A percentile compares a stretch with the other conserved stretches of the same genome.
Conservation (phyloP, 2,888 invertebrate genomes). For the Aspidapion aeneum region DNA sequence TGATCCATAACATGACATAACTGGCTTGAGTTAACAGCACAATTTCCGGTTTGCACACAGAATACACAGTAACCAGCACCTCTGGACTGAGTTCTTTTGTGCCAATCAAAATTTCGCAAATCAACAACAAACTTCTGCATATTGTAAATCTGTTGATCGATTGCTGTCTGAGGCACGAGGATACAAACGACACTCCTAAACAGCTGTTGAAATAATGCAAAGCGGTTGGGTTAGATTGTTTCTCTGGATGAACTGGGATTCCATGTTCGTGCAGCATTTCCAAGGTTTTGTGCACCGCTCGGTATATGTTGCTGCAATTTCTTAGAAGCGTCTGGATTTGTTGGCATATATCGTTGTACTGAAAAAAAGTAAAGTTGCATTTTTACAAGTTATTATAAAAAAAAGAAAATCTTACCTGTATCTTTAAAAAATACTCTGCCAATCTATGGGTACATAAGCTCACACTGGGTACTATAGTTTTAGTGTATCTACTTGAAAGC, state of each 20-base stretch:
- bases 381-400: too few species aligned
- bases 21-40: conserved; percentile 78
- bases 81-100: conserved; percentile 49
- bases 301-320: conserved; percentile 51
- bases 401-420: too few species aligned
- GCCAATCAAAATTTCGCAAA: conserved; percentile 58
- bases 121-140: conserved; percentile 64
- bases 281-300: conserved; percentile 56
- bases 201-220: conserved; percentile 69
- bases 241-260: conserved; percentile 49
- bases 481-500: too few species aligned
- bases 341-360: conserved; percentile 18
- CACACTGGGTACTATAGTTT: too few species aligned
- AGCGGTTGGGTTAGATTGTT: conserved; percentile 46
- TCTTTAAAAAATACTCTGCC: too few species aligned
- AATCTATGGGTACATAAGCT: too few species aligned
- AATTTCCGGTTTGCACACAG: conserved; percentile 62
- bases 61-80: conserved; percentile 54
- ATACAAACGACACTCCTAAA: conserved; percentile 72
- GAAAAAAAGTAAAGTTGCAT: conserved; percentile 33
- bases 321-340: conserved; percentile 46
- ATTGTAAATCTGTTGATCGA: conserved; percentile 58
- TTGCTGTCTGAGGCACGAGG: conserved; percentile 75
- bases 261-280: conserved; percentile 58
- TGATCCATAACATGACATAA: conserved; percentile 76